Evolutionary conservation across 2,113 vertebrate species (phyloP).

Genomic region (Daboia siamensis): DNA sequence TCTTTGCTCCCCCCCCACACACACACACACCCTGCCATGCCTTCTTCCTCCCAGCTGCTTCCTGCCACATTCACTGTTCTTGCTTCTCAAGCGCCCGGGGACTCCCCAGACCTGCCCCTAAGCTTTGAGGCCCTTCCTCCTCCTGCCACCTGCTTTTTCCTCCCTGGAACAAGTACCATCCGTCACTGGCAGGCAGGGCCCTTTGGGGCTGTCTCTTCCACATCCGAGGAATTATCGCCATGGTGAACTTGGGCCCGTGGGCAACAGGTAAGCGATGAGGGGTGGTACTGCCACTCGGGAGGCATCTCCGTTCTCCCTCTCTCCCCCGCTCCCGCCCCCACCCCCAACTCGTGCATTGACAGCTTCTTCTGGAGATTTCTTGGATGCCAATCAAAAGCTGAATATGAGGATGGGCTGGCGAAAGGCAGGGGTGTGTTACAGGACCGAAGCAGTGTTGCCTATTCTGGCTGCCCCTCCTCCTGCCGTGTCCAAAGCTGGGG

Average conservation of each 20-base stretch:
- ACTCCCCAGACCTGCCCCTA: background rate
- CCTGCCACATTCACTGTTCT: conserved; percentile 11
- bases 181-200: background rate
- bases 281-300: background rate
- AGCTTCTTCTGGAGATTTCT: background rate
- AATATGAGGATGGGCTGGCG: background rate
- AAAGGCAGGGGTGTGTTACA: too few relatives aligned
- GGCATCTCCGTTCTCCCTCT: background rate
- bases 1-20: background rate
- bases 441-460: background rate
- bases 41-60: conserved; percentile 28
- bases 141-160: background rate
- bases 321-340: too few relatives aligned
- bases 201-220: background rate
- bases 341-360: background rate
- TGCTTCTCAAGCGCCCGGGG: background rate
- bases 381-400: background rate
- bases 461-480: background rate
- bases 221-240: background rate
- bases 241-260: conserved; percentile 17
- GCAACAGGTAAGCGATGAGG: background rate
- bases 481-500: too few relatives aligned
- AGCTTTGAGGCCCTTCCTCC: background rate
- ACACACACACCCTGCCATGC: background rate
- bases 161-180: background rate